Evolutionary conservation across 2,888 invertebrate genomes (phyloP).

Genomic region (Pardosa pseudoannulata): DNA sequence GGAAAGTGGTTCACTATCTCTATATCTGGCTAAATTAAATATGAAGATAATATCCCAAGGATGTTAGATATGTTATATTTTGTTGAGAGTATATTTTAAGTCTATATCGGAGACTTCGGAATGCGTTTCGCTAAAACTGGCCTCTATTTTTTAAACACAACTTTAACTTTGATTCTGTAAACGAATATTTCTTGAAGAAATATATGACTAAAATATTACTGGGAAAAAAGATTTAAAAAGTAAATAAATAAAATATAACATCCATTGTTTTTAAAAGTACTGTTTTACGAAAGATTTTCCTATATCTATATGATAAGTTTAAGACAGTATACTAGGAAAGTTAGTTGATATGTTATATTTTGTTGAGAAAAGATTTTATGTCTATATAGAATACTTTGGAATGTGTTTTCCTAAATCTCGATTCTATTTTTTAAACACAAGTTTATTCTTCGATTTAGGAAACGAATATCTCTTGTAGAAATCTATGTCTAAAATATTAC

Average conservation of each 20-base stretch:
- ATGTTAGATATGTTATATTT: neutral
- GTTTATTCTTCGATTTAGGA: neutral
- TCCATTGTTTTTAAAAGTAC: too few species aligned
- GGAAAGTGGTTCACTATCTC: neutral
- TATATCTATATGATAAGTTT: too few species aligned
- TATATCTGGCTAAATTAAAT: conserved; percentile 27
- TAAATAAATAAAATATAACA: too few species aligned
- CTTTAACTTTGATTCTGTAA: neutral
- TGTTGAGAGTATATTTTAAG: neutral
- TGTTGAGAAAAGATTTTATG: too few species aligned
- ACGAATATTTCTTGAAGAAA: neutral
- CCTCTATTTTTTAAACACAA: neutral
- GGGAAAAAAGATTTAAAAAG: too few species aligned
- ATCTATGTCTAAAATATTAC: neutral
- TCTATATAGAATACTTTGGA: too few species aligned
- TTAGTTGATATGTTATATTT: too few species aligned
- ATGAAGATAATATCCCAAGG: conserved; percentile 8
- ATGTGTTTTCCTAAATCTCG: too few species aligned
- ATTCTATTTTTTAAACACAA: neutral
- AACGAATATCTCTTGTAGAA: neutral
- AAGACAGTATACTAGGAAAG: too few species aligned
- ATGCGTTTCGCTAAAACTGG: neutral
- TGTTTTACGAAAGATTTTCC: too few species aligned
- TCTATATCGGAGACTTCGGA: neutral
- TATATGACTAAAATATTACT: neutral